Evolutionary conservation across 1,140 invertebrate genomes (phyloP), one percentile per base, ranked within the genome.

Genomic region (Harpegnathos saltator): DNA sequence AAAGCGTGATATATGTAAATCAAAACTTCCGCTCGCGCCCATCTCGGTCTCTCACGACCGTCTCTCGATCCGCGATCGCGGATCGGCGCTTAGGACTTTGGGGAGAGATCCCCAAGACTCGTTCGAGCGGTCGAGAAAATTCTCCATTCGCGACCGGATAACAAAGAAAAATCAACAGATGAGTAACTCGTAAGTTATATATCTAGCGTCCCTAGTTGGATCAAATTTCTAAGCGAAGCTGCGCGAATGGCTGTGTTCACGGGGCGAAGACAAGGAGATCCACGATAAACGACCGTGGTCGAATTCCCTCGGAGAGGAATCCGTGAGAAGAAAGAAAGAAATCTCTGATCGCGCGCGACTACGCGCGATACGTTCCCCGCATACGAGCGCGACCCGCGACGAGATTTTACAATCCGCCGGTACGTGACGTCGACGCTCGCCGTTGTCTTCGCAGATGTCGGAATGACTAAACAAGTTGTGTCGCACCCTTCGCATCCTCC

Each of bases 1-100:
- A 80, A 80, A 80, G 65, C 65, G 33, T 69, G 75, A 80, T 38
- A 71, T 80, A 80, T 80, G 65, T 58, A 69, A 80, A 80, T 69
- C 65, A 48, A 71, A 80, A 80, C 52, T 80, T 71, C 48, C 17
- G 7, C 19, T 44, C 22, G 33, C 44, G 7, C 48, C 9, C 38
- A 38, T 66, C 44, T 26, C 12, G 33, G 58, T 48, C 33, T 14
- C 17, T 19, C n/a, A 17, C 19, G 33, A 73, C 26, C 33, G 22
- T n/a, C n/a, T n/a, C n/a, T n/a, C n/a, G n/a, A n/a, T n/a, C n/a
- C n/a, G n/a, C n/a, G n/a, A n/a, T n/a, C n/a, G n/a, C n/a, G n/a
- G n/a, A n/a, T n/a, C 33, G 33, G 14, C 1, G 61, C 7, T 22
- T 19, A 17, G 11, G 9, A 44, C 17, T 22, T 11, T 0, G 29